Percentiles rank a stretch among this genome's conserved stretches.
phyloP scores from a whole-genome alignment of 2,888 invertebrate species.

The Drosophila parthenogenetica region DNA sequence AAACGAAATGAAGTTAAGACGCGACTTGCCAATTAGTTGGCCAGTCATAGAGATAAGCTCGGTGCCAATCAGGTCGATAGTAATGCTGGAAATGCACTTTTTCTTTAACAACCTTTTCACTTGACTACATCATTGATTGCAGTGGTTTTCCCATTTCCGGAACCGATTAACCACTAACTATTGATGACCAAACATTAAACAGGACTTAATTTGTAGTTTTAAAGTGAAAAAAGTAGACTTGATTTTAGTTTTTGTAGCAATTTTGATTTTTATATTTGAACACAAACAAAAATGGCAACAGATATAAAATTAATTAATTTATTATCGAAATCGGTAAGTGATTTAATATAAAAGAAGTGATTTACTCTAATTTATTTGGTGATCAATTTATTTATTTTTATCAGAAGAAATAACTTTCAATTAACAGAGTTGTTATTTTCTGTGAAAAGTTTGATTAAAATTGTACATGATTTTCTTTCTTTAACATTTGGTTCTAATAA shows the following conservation, averaged over 20 bases:
- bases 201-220: constrained; percentile 7
- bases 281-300: not conserved
- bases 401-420: too few relatives aligned
- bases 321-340: not conserved
- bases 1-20: constrained; percentile 18
- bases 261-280: too few relatives aligned
- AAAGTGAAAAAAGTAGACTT: not conserved
- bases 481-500: too few relatives aligned
- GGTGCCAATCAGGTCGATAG: constrained; percentile 42
- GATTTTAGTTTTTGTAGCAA: not conserved
- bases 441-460: too few relatives aligned
- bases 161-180: constrained; percentile 11
- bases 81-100: constrained; percentile 10
- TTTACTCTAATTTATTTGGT: too few relatives aligned
- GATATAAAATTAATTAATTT: not conserved
- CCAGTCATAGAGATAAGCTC: constrained; percentile 5
- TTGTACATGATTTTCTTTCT: too few relatives aligned
- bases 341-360: not conserved
- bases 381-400: too few relatives aligned
- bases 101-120: constrained; percentile 22
- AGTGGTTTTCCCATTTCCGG: constrained; percentile 20
- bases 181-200: constrained; percentile 19
- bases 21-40: constrained; percentile 40
- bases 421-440: too few relatives aligned
- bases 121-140: constrained; percentile 2